These are phyloP conservation scores for Oopsacas minuta DNA, from an alignment of 37 sponge, comb jelly and placozoan species.

Conservation along the genomic window DNA sequence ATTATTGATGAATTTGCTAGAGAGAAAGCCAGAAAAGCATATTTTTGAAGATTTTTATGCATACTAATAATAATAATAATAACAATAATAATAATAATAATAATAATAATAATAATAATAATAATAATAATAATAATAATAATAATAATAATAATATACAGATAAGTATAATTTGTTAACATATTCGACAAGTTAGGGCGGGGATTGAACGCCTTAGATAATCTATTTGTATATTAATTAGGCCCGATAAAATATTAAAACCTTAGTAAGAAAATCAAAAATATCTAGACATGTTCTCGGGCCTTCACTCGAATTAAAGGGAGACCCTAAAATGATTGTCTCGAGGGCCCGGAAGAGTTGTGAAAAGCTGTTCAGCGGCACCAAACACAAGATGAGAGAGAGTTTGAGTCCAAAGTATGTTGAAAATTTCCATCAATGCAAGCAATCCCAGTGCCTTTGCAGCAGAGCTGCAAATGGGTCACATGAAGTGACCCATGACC, in stretches of 20 bases:
- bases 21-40: not conserved
- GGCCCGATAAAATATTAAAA: not conserved
- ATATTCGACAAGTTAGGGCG: not conserved
- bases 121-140: not conserved
- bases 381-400: slow-evolving; percentile 34
- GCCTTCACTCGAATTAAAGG: not conserved
- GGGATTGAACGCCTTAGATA: no score
- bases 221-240: no score
- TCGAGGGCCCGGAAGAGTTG: no score
- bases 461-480: no score
- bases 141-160: no score
- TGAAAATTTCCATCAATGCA: slow-evolving; percentile 35
- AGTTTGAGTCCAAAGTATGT: slow-evolving; percentile 41
- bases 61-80: not conserved
- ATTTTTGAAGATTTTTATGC: not conserved
- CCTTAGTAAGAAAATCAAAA: not conserved
- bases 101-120: not conserved
- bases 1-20: not conserved
- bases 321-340: no score
- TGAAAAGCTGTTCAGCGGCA: slow-evolving; percentile 34
- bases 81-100: not conserved
- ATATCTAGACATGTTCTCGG: not conserved
- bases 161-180: not conserved
- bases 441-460: slow-evolving; percentile 27
- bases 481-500: no score